Evolutionary conservation across 2,113 vertebrate genomes (phyloP), one percentile per base, ranked within the genome.

Genomic region (Trichechus manatus): DNA sequence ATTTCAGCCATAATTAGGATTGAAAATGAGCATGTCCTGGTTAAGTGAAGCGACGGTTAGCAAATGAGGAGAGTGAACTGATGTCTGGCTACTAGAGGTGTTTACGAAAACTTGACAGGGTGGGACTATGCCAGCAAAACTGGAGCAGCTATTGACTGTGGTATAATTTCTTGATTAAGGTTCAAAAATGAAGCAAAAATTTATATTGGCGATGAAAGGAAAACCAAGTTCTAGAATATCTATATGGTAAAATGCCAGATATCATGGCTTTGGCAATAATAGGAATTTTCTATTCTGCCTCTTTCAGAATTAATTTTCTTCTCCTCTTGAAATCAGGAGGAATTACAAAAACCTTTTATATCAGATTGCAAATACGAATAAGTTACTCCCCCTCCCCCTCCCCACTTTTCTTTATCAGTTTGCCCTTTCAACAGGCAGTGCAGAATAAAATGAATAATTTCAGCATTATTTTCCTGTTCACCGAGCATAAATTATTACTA

Each of bases 401-500:
- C 56, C 74, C 17, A n/a, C 66, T 87, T 95, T 94, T 89, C 91
- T 97, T 96, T 96, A 95, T 95, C 94, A 90, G 89, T 79, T 88
- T 97, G 92, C 94, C 97, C 95, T 97, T 97, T 95, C 14, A 42
- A 96, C 75, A 85, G 79, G 80, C 53, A 1, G 50, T 72, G 53
- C 83, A 94, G 4, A 70, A 27, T 85, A 86, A 93, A 97, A 97
- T 96, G 96, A 97, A 97, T 97, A 97, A 94, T 97, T 97, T 97
- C 94, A 96, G 95, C 94, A 96, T 94, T 56, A 96, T 97, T 97
- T 98, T 98, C 96, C 97, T 97, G 95, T 90, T 97, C 97, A 93
- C 89, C 81, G 94, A 98, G 96, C 95, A 96, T 97, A 97, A 97
- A 97, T 97, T 97, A 98, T 97, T 97, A 97, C 97, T 94, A 91